A percentile compares a stretch with the other conserved stretches of the same genome.
Evolutionary conservation across 2,888 invertebrate species (phyloP).

Genomic region (Pseudanteris insignis): DNA sequence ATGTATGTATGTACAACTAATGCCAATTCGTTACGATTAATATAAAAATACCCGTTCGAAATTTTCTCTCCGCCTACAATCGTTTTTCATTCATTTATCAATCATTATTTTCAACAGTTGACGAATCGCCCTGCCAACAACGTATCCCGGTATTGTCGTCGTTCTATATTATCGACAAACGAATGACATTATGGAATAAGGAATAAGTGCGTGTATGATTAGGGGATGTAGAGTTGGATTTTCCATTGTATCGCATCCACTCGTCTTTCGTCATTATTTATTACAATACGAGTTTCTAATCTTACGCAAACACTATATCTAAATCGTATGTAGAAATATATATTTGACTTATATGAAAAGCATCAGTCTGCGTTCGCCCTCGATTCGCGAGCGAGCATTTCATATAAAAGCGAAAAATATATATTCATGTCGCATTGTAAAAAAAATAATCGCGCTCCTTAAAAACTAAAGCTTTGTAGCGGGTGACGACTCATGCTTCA

Average conservation of each 20-base stretch:
- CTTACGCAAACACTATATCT: conserved; percentile 56
- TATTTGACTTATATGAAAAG: conserved; percentile 67
- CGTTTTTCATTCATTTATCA: background rate
- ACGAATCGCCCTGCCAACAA: too few relatives aligned
- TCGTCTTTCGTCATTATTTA: conserved; percentile 27
- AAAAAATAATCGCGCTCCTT: conserved; percentile 66
- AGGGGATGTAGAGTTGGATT: too few relatives aligned
- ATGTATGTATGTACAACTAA: conserved; percentile 28
- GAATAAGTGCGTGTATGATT: too few relatives aligned
- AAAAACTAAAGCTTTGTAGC: conserved; percentile 65
- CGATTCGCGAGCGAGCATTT: conserved; percentile 61
- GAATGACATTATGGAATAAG: conserved; percentile 1
- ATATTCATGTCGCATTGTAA: conserved; percentile 61
- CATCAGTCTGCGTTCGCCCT: conserved; percentile 64
- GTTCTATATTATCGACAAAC: conserved; percentile 1
- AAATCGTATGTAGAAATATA: conserved; percentile 64
- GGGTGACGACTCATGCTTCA: conserved; percentile 60
- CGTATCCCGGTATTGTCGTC: too few relatives aligned
- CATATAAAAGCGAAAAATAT: conserved; percentile 66
- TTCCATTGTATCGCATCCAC: too few relatives aligned
- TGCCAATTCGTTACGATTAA: conserved; percentile 32
- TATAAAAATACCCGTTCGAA: conserved; percentile 25
- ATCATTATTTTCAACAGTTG: background rate
- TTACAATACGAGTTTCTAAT: conserved; percentile 49
- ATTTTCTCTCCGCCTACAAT: background rate